A percentile compares a stretch with the other conserved stretches of the same genome.
Conservation (phyloP, 2,113 vertebrate genomes). For the Cavia porcellus region DNA sequence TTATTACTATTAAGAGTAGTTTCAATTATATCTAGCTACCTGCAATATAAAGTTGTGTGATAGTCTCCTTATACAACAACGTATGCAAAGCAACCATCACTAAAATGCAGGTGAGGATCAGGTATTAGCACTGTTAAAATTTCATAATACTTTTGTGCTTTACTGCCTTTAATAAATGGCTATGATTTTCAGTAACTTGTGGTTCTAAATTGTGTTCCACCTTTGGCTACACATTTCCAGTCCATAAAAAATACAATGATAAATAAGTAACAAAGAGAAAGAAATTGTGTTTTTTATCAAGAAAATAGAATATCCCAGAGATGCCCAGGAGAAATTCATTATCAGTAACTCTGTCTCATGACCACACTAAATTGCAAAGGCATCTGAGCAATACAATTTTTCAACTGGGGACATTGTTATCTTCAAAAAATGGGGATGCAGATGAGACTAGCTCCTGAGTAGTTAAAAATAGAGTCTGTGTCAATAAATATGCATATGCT, state of each 20-base stretch:
- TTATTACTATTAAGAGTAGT: not conserved
- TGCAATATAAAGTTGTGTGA: not conserved
- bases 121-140: not conserved
- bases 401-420: not conserved
- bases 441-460: not conserved
- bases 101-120: not conserved
- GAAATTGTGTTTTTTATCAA: not conserved
- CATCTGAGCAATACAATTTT: not conserved
- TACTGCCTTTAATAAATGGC: not conserved
- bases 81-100: not conserved
- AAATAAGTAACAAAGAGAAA: not conserved
- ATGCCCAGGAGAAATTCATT: not conserved
- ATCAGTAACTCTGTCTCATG: not conserved
- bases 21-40: not conserved
- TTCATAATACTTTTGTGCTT: not conserved
- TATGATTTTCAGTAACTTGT: not conserved
- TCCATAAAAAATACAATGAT: not conserved
- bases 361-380: not conserved
- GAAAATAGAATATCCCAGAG: not conserved
- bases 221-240: not conserved
- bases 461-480: not conserved
- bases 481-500: not conserved
- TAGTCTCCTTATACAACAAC: not conserved
- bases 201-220: not conserved
- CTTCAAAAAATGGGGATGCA: not conserved